Evolutionary conservation across 1,140 invertebrate species (phyloP).

Genomic region (Scaptodrosophila lebanonensis): DNA sequence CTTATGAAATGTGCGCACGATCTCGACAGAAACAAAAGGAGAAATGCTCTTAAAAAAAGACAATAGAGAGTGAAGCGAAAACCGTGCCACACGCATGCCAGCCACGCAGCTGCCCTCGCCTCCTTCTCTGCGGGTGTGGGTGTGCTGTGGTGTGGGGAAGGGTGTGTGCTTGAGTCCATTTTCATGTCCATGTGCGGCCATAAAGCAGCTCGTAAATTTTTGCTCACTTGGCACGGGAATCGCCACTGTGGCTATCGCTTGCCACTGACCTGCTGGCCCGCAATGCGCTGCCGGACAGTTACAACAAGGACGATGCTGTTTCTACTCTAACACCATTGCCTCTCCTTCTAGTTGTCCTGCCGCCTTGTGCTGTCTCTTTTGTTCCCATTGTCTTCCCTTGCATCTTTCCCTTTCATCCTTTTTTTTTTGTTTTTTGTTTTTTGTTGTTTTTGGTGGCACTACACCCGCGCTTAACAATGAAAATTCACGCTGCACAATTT

Average conservation of each 20-base stretch:
- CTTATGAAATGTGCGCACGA: no score
- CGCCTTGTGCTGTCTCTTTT: no score
- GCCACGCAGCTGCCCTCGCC: slow-evolving; percentile 13
- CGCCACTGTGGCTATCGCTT: slow-evolving; percentile 16
- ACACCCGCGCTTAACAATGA: slow-evolving; percentile 25
- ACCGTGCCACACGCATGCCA: slow-evolving; percentile 10
- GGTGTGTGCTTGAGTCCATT: slow-evolving; percentile 20
- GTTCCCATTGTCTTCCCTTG: slow-evolving; percentile 28
- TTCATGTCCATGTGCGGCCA: slow-evolving; percentile 44
- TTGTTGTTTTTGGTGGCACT: slow-evolving; percentile 17
- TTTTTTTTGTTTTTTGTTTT: slow-evolving; percentile 18
- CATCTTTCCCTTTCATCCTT: slow-evolving; percentile 24
- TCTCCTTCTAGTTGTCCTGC: no score
- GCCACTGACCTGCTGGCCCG: slow-evolving; percentile 1
- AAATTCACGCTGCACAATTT: slow-evolving; percentile 43
- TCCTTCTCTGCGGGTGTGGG: slow-evolving; percentile 8
- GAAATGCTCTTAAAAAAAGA: slow-evolving; percentile 13
- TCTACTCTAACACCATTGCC: no score
- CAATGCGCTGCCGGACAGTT: no score
- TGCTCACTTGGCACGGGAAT: slow-evolving; percentile 32
- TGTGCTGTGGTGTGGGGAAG: slow-evolving; percentile 2
- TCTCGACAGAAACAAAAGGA: slow-evolving; percentile 1
- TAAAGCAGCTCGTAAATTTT: slow-evolving; percentile 70
- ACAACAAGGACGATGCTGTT: no score
- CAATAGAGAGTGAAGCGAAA: slow-evolving; percentile 19